Percentiles rank a stretch among this genome's conserved stretches.
These are phyloP conservation scores for Premnoplex brunnescens DNA, from an alignment of 2,797 vertebrate genomes.

Conservation along the genomic window DNA sequence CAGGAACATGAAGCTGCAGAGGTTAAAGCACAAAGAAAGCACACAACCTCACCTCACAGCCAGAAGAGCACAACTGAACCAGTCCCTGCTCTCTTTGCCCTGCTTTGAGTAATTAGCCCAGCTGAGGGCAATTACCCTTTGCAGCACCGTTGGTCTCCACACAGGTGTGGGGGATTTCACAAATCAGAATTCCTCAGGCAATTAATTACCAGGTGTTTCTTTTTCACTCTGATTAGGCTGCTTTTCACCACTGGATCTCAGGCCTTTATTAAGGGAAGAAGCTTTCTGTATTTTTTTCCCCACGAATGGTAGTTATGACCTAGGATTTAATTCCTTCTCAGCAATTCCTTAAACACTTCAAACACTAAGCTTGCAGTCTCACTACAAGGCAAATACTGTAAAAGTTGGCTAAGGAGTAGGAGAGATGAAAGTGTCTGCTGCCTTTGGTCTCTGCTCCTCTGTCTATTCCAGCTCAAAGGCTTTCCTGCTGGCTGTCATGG, in stretches of 20 bases:
- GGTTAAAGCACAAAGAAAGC: fast-evolving
- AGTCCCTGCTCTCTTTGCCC: fast-evolving
- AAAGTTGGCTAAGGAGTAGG: neutral
- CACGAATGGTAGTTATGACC: neutral
- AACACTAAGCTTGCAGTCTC: neutral
- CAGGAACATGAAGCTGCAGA: fast-evolving
- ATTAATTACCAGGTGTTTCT: neutral
- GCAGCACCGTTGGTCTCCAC: neutral
- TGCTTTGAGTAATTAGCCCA: neutral
- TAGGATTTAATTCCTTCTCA: neutral
- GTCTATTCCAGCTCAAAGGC: neutral
- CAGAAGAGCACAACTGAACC: neutral
- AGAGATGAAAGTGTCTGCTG: neutral
- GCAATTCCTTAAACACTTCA: neutral
- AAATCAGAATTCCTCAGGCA: neutral
- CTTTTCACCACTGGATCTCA: neutral
- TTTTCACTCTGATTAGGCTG: neutral
- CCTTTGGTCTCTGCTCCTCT: neutral
- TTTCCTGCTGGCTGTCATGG: neutral
- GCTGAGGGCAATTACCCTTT: neutral
- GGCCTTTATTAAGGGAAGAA: neutral
- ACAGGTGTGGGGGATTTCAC: neutral
- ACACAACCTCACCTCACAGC: fast-evolving
- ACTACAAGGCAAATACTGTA: neutral
- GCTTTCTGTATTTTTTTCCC: neutral